Evolutionary conservation across 2,888 invertebrate species (phyloP), one percentile per base, ranked within the genome.

Genomic region (Hofmannophila pseudospretella): DNA sequence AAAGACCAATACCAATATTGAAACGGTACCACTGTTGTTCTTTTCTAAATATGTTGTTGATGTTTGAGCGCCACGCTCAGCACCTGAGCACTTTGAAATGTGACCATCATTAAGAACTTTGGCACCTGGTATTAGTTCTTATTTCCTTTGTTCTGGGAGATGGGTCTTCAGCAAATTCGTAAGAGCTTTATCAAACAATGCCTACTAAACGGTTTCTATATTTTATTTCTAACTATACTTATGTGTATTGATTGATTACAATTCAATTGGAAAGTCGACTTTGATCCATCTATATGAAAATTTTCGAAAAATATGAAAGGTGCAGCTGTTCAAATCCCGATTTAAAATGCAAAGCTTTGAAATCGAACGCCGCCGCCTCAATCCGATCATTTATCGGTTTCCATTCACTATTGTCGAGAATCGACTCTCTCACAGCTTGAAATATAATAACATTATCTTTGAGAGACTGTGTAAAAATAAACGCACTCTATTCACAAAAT

Each of bases 321-420:
- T 42, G 42, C 42, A 39, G 13, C 28, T 12, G 34, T 4, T 16
- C 16, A 22, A 36, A 41, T 29, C 41, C 44, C 38, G 38, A 41
- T 41, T 41, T 44, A 44, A 23, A 44, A 44, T 44, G 44, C 44
- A 44, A 44, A 44, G 44, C 44, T 44, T 44, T 41, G 43, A 8
- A 37, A 40, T 44, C 38, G 43, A 38, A 44, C 33, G 34, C 28
- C 19, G 35, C 13, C 7, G 31, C 34, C 38, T 16, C 38, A 38
- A 44, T 39, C 32, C 41, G 34, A 44, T 44, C 44, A 36, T 41
- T 44, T 44, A 42, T 39, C 39, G 37, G 32, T 22, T 33, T 23
- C n/a, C 32, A 35, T 32, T 34, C 16, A 23, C 32, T 28, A 28
- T 33, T 32, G 36, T 31, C 25, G 28, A 14, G 7, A 34, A 32